phyloP scores from a whole-genome alignment of 92 coral and sea anemone genomes.

The Bergia sp. region DNA sequence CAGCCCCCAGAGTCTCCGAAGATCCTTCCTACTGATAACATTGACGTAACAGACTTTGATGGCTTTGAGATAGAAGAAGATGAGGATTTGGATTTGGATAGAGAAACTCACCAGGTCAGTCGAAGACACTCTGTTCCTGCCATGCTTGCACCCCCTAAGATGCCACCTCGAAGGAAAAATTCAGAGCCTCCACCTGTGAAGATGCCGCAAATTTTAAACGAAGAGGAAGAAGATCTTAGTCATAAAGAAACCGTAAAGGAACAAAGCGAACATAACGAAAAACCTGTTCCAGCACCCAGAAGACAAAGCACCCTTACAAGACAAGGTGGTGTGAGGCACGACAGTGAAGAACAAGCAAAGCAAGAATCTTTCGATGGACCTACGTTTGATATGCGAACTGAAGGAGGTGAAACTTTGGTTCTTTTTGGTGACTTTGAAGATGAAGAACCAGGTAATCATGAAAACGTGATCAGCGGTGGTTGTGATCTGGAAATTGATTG shows the following conservation, averaged over 20 bases:
- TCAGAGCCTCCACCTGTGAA: conserved; percentile 29
- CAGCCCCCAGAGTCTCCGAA: conserved; percentile 19
- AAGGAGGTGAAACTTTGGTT: conserved; percentile 69
- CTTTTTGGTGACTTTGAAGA: conserved; percentile 58
- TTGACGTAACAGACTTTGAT: conserved; percentile 72
- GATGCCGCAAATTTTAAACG: conserved; percentile 19
- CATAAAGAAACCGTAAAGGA: neutral
- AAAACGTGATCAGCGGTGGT: conserved; percentile 44
- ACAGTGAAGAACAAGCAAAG: conserved; percentile 32
- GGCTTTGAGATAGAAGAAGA: conserved; percentile 79
- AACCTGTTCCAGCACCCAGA: conserved; percentile 45
- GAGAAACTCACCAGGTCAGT: conserved; percentile 34
- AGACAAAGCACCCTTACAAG: conserved; percentile 76
- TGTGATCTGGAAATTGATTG: conserved; percentile 73
- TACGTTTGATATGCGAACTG: conserved; percentile 72
- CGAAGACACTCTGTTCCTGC: conserved; percentile 47
- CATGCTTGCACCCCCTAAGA: conserved; percentile 23
- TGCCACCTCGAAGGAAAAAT: conserved; percentile 37
- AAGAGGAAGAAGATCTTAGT: conserved; percentile 11
- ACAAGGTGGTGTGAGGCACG: conserved; percentile 72
- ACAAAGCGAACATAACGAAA: conserved; percentile 23
- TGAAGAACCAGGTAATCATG: conserved; percentile 54
- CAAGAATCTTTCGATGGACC: conserved; percentile 48
- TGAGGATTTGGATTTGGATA: conserved; percentile 38
- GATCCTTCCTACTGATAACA: conserved; percentile 53